Percentiles rank a stretch among this genome's conserved stretches.
Conservation (phyloP, 2,113 vertebrate genomes). For the Sprattus sprattus region DNA sequence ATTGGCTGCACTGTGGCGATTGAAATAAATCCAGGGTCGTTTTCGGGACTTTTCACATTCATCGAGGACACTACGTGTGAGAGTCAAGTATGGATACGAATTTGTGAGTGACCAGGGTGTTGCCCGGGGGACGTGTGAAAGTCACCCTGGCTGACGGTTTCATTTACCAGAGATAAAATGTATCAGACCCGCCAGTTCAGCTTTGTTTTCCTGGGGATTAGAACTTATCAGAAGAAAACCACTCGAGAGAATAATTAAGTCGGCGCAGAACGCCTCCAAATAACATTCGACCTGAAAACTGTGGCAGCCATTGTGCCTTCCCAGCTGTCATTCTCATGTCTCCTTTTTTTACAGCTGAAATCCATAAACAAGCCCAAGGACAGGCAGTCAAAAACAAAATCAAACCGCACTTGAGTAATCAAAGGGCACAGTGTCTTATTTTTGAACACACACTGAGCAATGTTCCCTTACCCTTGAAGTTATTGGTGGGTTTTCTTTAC, state of each 20-base stretch:
- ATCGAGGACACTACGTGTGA: neutral
- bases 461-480: constrained; percentile 6
- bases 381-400: neutral
- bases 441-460: neutral
- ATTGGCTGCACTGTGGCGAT: neutral
- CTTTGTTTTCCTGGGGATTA: constrained; percentile 31
- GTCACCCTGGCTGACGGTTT: constrained; percentile 42
- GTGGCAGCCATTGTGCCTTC: constrained; percentile 17
- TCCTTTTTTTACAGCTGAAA: neutral
- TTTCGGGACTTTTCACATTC: neutral
- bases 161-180: constrained; percentile 42
- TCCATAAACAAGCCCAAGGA: constrained; percentile 1
- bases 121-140: neutral
- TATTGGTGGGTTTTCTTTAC: neutral
- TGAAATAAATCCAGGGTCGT: neutral
- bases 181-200: constrained; percentile 35
- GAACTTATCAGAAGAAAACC: constrained; percentile 37
- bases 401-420: neutral
- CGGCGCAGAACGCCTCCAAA: constrained; percentile 30
- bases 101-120: constrained; percentile 26
- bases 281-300: constrained; percentile 38
- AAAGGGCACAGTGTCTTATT: neutral
- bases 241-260: constrained; percentile 45
- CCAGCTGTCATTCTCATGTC: neutral
- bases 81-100: neutral